Evolutionary conservation across 2,113 vertebrate species (phyloP), one percentile per base, ranked within the genome.

Genomic region (Donacobius atricapilla): DNA sequence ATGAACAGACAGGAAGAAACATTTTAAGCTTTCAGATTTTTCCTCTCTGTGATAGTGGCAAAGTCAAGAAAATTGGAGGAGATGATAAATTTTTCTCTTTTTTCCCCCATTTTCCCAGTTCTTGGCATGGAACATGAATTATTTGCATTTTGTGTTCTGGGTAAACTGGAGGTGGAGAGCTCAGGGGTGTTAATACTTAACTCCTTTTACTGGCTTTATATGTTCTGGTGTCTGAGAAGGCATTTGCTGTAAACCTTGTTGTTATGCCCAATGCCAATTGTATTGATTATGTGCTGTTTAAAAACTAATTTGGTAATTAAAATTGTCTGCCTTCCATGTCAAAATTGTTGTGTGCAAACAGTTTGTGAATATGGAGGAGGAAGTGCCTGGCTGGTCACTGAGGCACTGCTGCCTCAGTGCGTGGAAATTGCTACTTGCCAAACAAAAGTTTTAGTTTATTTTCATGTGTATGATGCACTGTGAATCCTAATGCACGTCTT

Each of bases 221-320:
- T 44, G 33, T 2, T 0, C 42, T 58, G n/a, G 7, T 83, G 57
- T 42, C 73, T 82, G 77, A 60, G 54, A 87, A 78, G 20, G 54
- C 5, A 15, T 73, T 54, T 93, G 27, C 65, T 65, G 9, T 53
- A 23, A 64, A 37, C 42, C 42, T 48, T 72, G 28, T 61, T 90
- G 23, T 88, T 89, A 47, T 57, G 76, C 45, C 51, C 63, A 35
- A 2, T 47, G 68, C 54, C 63, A 87, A 33, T 51, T 2, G 5
- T 81, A 93, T 90, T 73, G 87, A 83, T 94, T 83, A 61, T 30
- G 45, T 56, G 72, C 70, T 87, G 39, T 84, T 95, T 61, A 72
- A 93, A 79, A 95, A 76, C 51, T 89, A 65, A 93, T 94, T 93
- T 83, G 73, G 56, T 89, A 91, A 90, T 82, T 86, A 51, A 90